Base-by-base conservation (phyloP, 2,797 vertebrate species). In the Cryptoblepharus egeriae region DNA sequence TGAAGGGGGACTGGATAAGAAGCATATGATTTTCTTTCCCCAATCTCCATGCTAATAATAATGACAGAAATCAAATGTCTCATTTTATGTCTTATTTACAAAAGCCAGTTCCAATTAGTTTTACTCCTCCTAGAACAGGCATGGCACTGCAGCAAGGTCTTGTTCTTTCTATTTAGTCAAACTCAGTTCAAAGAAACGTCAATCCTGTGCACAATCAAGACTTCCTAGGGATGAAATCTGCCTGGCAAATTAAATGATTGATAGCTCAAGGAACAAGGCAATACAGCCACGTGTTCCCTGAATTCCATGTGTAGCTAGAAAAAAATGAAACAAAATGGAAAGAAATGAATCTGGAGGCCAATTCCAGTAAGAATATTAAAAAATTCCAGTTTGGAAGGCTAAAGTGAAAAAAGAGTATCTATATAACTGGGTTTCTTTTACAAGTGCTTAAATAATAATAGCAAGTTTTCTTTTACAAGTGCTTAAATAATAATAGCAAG, bases 161-260 rank as follows among this genome's bases (percentile, higher is more conserved):
- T 88, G 58, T 0, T 89, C 83, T 87, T 89, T 83, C 80, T 82
- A 72, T 81, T 85, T 79, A 87, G 55, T 89, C 81, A 90, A 22
- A 57, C 64, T 74, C 49, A 37, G 39, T 90, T 89, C 57, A 88
- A 70, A 88, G 76, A 86, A 87, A 74, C 69, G 85, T 87, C 78
- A 55, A 88, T 85, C 68, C 75, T 9, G 7, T 57, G 32, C 13
- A 26, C 35, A 91, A 87, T 77, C 30, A 77, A 16, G 11, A 74
- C 58, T 85, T 90, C 30, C 72, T 65, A 69, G 22, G 30, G 45
- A 70, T 76, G 71, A 92, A 89, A 73, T 58, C 20, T 78, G 60
- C 18, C 22, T 32, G 30, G 60, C 24, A 76, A 80, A 87, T 86
- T 76, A 85, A 91, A 73, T 71, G 67, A 86, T 0, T 74, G 74